Evolutionary conservation across 2,797 vertebrate species (phyloP).

Genomic region (Bradypodion ventrale): DNA sequence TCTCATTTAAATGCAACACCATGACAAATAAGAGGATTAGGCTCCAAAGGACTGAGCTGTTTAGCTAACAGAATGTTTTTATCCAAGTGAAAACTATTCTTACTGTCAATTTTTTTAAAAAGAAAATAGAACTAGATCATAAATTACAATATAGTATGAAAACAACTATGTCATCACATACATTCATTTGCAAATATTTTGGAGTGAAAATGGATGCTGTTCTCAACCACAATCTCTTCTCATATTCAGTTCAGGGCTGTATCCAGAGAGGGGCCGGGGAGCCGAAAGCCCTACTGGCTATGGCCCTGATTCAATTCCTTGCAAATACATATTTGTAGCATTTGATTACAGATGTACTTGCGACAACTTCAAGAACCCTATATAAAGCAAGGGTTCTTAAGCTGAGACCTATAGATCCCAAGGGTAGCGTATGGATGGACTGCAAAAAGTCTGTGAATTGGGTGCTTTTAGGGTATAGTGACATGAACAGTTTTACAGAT

Average conservation of each 20-base stretch:
- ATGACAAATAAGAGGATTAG: slow-evolving; percentile 18
- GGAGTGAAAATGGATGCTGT: neutral
- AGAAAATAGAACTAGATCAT: neutral
- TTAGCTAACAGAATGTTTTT: slow-evolving; percentile 19
- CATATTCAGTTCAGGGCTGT: no score
- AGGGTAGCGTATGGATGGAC: no score
- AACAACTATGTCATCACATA: neutral
- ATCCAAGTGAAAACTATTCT: slow-evolving; percentile 7
- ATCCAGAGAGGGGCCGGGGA: no score
- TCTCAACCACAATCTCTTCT: neutral
- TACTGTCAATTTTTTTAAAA: neutral
- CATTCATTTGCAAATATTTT: neutral
- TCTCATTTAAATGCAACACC: slow-evolving; percentile 5
- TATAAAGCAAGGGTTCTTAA: no score
- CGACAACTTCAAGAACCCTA: neutral
- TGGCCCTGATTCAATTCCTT: neutral
- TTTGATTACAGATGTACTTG: neutral
- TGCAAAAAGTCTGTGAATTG: no score
- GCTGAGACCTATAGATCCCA: no score
- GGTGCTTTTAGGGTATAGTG: no score
- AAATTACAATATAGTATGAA: neutral
- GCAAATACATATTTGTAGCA: neutral
- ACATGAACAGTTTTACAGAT: neutral
- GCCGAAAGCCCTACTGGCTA: no score
- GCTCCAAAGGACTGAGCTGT: neutral